A percentile compares a stretch with the other conserved stretches of the same genome.
Evolutionary conservation across 2,888 invertebrate species (phyloP).

Genomic region (Norana najaformis): DNA sequence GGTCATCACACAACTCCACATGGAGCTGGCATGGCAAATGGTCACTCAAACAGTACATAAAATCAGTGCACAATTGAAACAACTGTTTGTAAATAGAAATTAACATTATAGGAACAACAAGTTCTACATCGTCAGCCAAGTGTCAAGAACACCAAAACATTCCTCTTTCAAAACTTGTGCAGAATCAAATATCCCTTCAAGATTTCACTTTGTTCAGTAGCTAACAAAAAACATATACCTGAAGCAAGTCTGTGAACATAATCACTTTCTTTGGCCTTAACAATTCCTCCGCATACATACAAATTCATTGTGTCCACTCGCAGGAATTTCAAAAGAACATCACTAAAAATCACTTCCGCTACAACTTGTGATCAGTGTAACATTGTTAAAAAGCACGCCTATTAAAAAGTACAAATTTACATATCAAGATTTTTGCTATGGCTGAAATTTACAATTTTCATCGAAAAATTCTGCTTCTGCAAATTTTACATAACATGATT

Average conservation of each 20-base stretch:
- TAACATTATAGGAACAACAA: background rate
- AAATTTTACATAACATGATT: background rate
- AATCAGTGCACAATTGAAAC: background rate
- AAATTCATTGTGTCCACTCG: background rate
- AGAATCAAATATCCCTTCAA: background rate
- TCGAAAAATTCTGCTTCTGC: background rate
- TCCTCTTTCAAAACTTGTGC: background rate
- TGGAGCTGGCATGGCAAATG: background rate
- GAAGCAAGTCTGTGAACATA: background rate
- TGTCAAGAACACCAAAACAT: constrained; percentile 7
- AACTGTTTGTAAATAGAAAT: background rate
- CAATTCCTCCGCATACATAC: background rate
- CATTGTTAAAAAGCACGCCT: background rate
- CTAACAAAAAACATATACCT: background rate
- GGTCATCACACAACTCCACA: background rate
- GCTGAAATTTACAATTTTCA: background rate
- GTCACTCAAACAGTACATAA: background rate
- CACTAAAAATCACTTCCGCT: background rate
- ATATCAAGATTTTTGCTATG: background rate
- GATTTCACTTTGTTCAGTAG: background rate
- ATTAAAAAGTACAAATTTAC: background rate
- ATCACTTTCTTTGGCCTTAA: background rate
- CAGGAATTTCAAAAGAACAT: background rate
- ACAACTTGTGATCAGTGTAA: background rate
- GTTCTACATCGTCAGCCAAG: background rate